A percentile compares a stretch with the other conserved stretches of the same genome.
phyloP scores from a whole-genome alignment of 2,113 vertebrate species.

The Hippolais icterina region DNA sequence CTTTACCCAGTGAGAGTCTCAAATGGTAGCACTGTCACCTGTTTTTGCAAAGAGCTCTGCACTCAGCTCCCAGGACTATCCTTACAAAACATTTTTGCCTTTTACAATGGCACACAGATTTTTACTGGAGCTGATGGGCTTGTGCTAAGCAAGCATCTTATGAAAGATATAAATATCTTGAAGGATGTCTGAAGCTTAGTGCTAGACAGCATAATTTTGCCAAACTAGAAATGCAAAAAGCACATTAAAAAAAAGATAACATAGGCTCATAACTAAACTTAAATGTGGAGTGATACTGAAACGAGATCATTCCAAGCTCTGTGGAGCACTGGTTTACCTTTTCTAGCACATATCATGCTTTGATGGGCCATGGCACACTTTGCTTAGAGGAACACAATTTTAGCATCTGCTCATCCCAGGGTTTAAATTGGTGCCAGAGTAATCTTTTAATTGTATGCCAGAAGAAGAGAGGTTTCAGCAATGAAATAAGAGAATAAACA shows the following conservation, averaged over 20 bases:
- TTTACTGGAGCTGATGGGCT: not conserved
- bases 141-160: not conserved
- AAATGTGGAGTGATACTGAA: not conserved
- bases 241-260: not conserved
- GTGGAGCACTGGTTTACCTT: not conserved
- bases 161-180: not conserved
- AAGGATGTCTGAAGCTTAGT: not conserved
- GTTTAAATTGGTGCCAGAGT: not conserved
- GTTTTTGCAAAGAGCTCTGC: not conserved
- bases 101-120: not conserved
- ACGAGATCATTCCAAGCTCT: not conserved
- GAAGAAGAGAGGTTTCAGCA: not conserved
- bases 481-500: conserved; percentile 16
- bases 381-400: not conserved
- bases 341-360: not conserved
- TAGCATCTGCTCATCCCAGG: not conserved
- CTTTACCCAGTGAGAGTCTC: not conserved
- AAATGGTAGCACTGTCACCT: not conserved
- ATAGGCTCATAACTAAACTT: not conserved
- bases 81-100: not conserved
- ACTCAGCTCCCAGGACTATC: not conserved
- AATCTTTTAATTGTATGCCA: not conserved
- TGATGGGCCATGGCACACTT: not conserved
- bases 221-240: not conserved
- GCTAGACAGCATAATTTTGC: not conserved